Percentiles rank a stretch among this genome's conserved stretches.
phyloP scores from a whole-genome alignment of 2,797 vertebrate genomes.

The Zalophus californianus region DNA sequence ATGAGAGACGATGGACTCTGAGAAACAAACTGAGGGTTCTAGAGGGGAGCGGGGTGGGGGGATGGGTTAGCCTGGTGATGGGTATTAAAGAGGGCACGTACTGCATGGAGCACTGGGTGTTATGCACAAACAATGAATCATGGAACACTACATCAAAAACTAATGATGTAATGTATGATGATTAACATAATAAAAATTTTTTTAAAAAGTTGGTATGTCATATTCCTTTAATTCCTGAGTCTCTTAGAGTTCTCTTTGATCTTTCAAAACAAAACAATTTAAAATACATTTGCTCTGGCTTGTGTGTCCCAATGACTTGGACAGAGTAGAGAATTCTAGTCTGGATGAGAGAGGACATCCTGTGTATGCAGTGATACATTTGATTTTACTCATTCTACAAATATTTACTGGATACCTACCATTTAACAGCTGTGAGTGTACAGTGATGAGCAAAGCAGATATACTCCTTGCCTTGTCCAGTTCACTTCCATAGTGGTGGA shows the following conservation, averaged over 20 bases:
- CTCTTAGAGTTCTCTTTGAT: not conserved
- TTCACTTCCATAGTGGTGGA: not conserved
- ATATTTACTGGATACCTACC: not conserved
- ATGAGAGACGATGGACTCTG: too few relatives aligned
- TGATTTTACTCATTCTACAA: not conserved
- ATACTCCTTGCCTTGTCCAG: not conserved
- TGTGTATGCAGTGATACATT: not conserved
- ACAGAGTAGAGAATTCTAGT: not conserved
- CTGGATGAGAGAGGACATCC: not conserved
- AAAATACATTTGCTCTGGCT: not conserved
- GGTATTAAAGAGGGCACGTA: too few relatives aligned
- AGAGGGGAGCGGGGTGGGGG: too few relatives aligned
- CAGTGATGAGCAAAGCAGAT: not conserved
- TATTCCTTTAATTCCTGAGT: not conserved
- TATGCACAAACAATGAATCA: too few relatives aligned
- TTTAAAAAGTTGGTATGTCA: not conserved
- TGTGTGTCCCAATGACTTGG: not conserved
- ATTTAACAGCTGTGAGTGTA: not conserved
- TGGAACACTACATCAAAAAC: too few relatives aligned
- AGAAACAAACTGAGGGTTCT: too few relatives aligned
- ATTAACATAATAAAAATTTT: too few relatives aligned
- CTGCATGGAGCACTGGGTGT: too few relatives aligned
- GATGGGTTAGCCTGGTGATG: too few relatives aligned
- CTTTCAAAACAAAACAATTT: not conserved
- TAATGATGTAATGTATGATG: too few relatives aligned